These are phyloP conservation scores for Falco cherrug DNA, from an alignment of 2,797 vertebrate genomes.

Conservation along the genomic window DNA sequence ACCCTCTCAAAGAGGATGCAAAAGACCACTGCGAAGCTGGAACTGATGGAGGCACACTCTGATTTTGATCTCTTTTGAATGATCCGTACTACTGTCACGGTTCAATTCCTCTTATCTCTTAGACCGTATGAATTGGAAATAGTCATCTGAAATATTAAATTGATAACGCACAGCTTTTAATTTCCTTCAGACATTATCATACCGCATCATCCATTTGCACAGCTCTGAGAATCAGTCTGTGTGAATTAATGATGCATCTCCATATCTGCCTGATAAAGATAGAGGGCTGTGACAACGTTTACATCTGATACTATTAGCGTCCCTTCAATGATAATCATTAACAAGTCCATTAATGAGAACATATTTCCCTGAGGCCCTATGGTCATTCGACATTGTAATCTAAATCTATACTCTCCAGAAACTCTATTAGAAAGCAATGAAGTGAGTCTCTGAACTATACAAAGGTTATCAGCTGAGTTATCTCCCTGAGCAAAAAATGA, in stretches of 20 bases:
- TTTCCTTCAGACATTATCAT: slow-evolving; percentile 31
- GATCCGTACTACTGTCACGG: neutral
- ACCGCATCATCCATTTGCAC: neutral
- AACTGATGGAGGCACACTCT: neutral
- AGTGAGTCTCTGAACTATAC: slow-evolving; percentile 16
- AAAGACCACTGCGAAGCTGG: neutral
- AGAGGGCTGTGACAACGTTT: slow-evolving; percentile 26
- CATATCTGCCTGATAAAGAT: slow-evolving; percentile 17
- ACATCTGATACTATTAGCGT: slow-evolving; percentile 50
- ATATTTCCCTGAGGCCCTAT: slow-evolving; percentile 45
- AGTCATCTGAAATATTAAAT: slow-evolving; percentile 42
- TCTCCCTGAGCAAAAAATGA: neutral
- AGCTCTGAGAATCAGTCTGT: neutral
- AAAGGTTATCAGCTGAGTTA: slow-evolving; percentile 44
- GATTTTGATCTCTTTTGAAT: slow-evolving; percentile 10
- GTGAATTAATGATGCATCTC: slow-evolving; percentile 58
- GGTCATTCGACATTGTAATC: neutral
- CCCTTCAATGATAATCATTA: slow-evolving; percentile 55
- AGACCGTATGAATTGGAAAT: slow-evolving; percentile 20
- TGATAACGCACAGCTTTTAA: slow-evolving; percentile 4
- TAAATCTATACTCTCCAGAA: slow-evolving; percentile 50
- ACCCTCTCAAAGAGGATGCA: neutral
- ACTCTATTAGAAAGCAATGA: slow-evolving; percentile 44
- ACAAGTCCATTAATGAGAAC: slow-evolving; percentile 58
- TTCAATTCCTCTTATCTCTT: slow-evolving; percentile 17